Percentiles rank a stretch among this genome's conserved stretches.
phyloP scores from a whole-genome alignment of 2,113 vertebrate genomes.

The Petaurus breviceps region DNA sequence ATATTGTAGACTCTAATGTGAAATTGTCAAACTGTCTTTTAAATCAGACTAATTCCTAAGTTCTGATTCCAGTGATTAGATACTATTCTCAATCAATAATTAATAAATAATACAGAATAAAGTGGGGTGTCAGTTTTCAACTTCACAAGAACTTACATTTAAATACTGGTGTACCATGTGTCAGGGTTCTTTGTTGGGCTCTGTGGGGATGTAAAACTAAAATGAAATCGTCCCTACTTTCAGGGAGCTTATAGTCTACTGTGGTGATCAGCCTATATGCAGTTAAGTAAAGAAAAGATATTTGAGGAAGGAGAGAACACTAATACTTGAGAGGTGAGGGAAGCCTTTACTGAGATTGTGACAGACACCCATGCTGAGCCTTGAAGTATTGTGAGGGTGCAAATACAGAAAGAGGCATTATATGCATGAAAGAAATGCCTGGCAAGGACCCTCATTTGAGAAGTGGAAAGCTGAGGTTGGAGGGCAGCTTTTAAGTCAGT shows the following conservation, averaged over 20 bases:
- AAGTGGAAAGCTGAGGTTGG: neutral
- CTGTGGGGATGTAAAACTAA: neutral
- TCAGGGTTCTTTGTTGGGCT: neutral
- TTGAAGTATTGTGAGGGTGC: neutral
- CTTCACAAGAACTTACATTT: neutral
- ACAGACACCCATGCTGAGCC: neutral
- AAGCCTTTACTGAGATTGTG: neutral
- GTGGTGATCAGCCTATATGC: neutral
- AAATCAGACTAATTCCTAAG: neutral
- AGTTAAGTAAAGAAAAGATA: neutral
- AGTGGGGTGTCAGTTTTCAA: neutral
- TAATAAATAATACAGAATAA: neutral
- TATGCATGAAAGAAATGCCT: neutral
- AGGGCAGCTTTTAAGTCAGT: neutral
- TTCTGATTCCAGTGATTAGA: neutral
- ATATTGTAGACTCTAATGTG: neutral
- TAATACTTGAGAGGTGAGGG: neutral
- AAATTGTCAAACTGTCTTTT: neutral
- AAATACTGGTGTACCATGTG: neutral
- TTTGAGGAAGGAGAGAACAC: neutral
- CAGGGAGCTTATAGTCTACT: neutral
- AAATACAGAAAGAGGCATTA: neutral
- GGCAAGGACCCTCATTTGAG: neutral
- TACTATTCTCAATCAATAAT: neutral
- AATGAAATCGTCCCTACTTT: neutral